Percentiles rank a stretch among this genome's conserved stretches.
phyloP scores from a whole-genome alignment of 2,113 vertebrate species.

The Dasyornis broadbenti region DNA sequence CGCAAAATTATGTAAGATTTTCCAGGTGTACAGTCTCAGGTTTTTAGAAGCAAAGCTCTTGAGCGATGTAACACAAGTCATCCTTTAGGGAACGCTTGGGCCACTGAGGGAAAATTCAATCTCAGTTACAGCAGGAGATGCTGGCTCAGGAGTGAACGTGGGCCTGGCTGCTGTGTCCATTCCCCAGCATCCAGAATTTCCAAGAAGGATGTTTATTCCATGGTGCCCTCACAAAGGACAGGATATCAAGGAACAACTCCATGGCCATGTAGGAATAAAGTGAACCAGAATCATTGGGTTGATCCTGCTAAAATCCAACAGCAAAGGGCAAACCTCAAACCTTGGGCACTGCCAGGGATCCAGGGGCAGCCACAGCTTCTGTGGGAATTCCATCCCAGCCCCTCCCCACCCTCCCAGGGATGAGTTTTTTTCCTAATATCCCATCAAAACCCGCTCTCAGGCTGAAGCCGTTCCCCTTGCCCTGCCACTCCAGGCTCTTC shows the following conservation, averaged over 20 bases:
- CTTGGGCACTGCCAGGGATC: neutral
- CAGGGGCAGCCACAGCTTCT: neutral
- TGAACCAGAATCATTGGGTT: neutral
- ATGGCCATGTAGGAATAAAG: rapidly evolving
- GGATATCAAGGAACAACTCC: rapidly evolving
- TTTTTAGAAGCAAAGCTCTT: neutral
- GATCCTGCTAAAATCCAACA: neutral
- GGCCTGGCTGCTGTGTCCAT: neutral
- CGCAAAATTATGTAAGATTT: neutral
- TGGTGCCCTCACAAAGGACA: neutral
- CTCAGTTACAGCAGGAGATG: neutral
- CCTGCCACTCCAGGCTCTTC: neutral
- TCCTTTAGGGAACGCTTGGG: neutral
- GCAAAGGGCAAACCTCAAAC: neutral
- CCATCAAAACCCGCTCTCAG: neutral
- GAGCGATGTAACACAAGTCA: neutral
- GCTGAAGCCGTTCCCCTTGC: neutral
- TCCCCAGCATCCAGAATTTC: neutral
- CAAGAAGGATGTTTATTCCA: neutral
- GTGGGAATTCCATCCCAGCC: neutral
- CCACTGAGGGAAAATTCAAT: rapidly evolving
- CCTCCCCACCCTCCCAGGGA: neutral
- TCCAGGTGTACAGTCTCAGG: neutral
- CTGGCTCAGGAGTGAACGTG: rapidly evolving
- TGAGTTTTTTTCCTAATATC: neutral